Evolutionary conservation across 2,113 vertebrate species (phyloP).

Genomic region (Charadrius vociferus): DNA sequence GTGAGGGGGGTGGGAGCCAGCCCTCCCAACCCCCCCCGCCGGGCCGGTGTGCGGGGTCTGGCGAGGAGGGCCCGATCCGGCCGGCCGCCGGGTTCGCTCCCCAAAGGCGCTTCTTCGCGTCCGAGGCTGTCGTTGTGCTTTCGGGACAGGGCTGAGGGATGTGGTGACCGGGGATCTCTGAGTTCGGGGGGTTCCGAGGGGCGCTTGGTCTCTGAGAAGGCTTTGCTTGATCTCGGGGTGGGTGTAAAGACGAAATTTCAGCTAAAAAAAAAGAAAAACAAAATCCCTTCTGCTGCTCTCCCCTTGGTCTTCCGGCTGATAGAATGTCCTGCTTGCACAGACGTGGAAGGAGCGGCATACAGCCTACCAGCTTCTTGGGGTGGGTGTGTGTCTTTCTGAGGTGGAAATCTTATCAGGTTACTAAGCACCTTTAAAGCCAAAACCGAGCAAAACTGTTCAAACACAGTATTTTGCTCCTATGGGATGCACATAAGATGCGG

Average conservation of each 20-base stretch:
- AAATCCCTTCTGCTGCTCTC: not conserved
- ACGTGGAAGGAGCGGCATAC: not conserved
- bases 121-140: not conserved
- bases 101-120: not conserved
- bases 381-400: not conserved
- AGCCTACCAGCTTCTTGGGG: not conserved
- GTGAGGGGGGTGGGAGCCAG: not conserved
- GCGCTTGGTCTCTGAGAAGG: not conserved
- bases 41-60: not conserved
- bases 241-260: not conserved
- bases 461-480: accelerated
- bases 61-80: not conserved
- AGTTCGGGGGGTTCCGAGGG: too few species aligned
- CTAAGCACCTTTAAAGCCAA: not conserved
- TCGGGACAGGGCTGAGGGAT: not conserved
- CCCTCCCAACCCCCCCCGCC: not conserved
- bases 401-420: not conserved
- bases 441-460: not conserved
- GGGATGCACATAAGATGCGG: accelerated
- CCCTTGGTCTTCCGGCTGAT: not conserved
- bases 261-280: not conserved
- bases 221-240: not conserved
- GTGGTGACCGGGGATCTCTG: not conserved
- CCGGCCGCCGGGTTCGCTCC: not conserved
- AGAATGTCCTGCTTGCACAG: not conserved